Percentiles rank a stretch among this genome's conserved stretches.
phyloP scores from a whole-genome alignment of 1,140 invertebrate species.

The Pseudomyrmex flavicornis region DNA sequence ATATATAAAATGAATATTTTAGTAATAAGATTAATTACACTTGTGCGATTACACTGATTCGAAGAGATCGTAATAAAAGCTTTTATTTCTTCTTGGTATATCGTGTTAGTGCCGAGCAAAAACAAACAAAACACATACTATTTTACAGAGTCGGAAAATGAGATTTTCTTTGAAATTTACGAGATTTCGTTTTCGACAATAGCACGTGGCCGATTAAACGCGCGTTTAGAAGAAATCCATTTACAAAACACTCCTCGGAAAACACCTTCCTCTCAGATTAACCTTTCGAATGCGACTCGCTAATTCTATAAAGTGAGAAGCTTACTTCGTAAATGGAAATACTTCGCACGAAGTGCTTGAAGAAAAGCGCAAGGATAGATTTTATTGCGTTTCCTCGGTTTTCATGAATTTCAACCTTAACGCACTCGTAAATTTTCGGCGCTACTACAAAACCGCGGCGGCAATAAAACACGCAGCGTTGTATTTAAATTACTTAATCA shows the following conservation, averaged over 20 bases:
- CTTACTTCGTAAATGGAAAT: slow-evolving; percentile 63
- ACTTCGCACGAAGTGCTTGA: not conserved
- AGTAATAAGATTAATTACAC: too few relatives aligned
- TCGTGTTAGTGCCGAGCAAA: too few relatives aligned
- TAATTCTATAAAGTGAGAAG: slow-evolving; percentile 65
- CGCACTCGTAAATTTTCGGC: slow-evolving; percentile 22
- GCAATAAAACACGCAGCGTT: not conserved
- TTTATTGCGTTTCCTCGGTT: slow-evolving; percentile 26
- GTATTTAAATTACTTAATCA: slow-evolving; percentile 28
- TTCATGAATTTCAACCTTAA: slow-evolving; percentile 54
- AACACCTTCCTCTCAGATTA: slow-evolving; percentile 54
- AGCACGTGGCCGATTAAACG: slow-evolving; percentile 58
- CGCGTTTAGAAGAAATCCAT: slow-evolving; percentile 54
- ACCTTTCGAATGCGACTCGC: slow-evolving; percentile 53
- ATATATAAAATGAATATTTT: not conserved
- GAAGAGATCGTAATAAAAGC: not conserved
- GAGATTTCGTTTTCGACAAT: slow-evolving; percentile 50
- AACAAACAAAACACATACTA: too few relatives aligned
- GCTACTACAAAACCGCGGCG: not conserved
- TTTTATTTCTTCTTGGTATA: too few relatives aligned
- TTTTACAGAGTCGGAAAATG: not conserved
- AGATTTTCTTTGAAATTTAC: slow-evolving; percentile 24
- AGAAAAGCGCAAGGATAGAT: slow-evolving; percentile 10
- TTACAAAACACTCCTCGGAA: slow-evolving; percentile 44
- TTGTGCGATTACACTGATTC: too few relatives aligned